Evolutionary conservation across 2,113 vertebrate genomes (phyloP), one percentile per base, ranked within the genome.

Genomic region (Progne subis): DNA sequence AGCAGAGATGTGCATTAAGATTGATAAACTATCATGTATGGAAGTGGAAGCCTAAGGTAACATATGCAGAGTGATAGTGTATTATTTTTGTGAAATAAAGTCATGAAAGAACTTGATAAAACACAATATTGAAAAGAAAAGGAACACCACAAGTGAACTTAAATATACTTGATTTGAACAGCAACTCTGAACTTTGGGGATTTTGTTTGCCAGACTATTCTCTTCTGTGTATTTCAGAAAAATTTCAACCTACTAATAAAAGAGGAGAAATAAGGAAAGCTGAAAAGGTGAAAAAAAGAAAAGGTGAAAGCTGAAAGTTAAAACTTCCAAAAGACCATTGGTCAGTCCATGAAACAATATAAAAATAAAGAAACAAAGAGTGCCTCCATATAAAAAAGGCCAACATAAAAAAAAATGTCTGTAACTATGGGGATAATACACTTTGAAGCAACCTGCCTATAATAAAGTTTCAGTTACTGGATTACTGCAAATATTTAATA

Each of bases 401-500:
- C 44, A 82, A 72, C 23, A 34, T 28, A 67, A 91, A 43, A 59
- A 85, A 37, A 92, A 90, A 82, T 63, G 13, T 34, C 72, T 78
- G 86, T 86, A 86, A 71, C 92, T 77, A 74, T 68, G 82, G 79
- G 79, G 70, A 95, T 83, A 93, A 87, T 55, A 84, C 12, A 60
- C 82, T 78, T 90, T 49, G 86, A 92, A 95, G n/a, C 61, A 90
- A 95, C 85, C 92, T 93, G 90, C 75, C 61, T 84, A 70, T 90
- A 95, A 83, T 59, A 87, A 80, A 71, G 75, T 78, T 92, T 84
- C 43, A 57, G 75, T 97, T 96, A 92, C 90, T 94, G 90, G 79
- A 96, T 96, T 96, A 95, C 90, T 81, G 88, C 67, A 95, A 95
- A 93, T 96, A 95, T 91, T 94, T 92, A 96, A 96, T 94, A 90